Percentiles rank a stretch among this genome's conserved stretches.
phyloP scores from a whole-genome alignment of 2,888 invertebrate genomes.

The Alcis repandata region DNA sequence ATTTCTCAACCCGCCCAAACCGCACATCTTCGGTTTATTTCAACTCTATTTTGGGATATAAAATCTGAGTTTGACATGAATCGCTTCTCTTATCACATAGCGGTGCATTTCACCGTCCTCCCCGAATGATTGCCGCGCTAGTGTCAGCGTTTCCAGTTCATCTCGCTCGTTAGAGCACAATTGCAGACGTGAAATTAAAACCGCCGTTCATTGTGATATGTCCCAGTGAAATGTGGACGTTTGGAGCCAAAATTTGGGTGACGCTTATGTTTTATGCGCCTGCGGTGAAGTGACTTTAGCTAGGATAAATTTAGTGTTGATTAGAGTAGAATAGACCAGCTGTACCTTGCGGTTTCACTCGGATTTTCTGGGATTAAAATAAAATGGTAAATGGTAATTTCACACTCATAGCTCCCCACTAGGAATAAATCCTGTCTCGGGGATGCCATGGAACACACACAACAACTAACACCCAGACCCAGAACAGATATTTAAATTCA shows the following conservation, averaged over 20 bases:
- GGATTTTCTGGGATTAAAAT: too few species aligned
- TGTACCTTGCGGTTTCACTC: too few species aligned
- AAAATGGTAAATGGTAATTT: too few species aligned
- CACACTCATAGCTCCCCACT: too few species aligned
- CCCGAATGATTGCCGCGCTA: slow-evolving; percentile 78
- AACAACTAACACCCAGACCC: too few species aligned
- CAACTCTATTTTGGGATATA: background rate
- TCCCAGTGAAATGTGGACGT: slow-evolving; percentile 43
- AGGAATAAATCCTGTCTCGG: too few species aligned
- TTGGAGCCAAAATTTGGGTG: slow-evolving; percentile 13
- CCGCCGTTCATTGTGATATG: slow-evolving; percentile 61
- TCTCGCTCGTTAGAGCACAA: slow-evolving; percentile 80
- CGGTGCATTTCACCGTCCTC: slow-evolving; percentile 49
- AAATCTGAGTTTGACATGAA: background rate
- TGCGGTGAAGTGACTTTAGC: background rate
- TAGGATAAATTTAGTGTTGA: background rate
- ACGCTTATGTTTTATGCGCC: slow-evolving; percentile 16
- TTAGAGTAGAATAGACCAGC: background rate
- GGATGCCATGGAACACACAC: too few species aligned
- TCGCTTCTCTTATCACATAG: slow-evolving; percentile 55
- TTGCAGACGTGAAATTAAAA: slow-evolving; percentile 79
- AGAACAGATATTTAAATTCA: too few species aligned
- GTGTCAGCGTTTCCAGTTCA: slow-evolving; percentile 83
- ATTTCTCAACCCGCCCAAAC: too few species aligned
- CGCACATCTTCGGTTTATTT: background rate